These are phyloP conservation scores for Oreochromis tanganicae DNA, from an alignment of 2,113 vertebrate species.

Conservation along the genomic window DNA sequence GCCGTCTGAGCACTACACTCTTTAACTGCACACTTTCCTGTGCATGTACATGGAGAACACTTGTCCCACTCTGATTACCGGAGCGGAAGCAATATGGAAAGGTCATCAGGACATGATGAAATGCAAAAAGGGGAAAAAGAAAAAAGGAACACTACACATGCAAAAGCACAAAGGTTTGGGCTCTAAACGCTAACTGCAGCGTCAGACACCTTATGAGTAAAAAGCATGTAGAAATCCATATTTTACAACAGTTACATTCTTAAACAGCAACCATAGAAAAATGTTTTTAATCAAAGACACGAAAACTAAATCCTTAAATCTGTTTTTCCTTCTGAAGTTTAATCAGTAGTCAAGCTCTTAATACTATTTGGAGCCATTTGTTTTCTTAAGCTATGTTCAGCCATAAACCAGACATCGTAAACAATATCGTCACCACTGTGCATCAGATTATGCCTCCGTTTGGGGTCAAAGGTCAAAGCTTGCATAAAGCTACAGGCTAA, in stretches of 20 bases:
- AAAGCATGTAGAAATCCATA: not conserved
- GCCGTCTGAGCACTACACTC: not conserved
- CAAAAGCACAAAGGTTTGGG: not conserved
- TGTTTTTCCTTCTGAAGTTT: not conserved
- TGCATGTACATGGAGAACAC: not conserved
- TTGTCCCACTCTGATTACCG: not conserved
- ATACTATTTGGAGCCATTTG: not conserved
- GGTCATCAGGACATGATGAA: not conserved
- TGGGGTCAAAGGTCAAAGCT: not conserved
- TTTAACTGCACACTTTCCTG: not conserved
- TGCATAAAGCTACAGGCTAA: not conserved
- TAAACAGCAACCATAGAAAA: not conserved
- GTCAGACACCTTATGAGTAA: not conserved
- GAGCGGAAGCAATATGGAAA: constrained; percentile 9
- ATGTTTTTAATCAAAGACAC: not conserved
- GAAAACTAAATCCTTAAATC: not conserved
- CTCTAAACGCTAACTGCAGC: not conserved
- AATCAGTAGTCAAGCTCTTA: not conserved
- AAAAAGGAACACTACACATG: not conserved
- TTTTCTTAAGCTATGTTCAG: not conserved
- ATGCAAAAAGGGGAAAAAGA: not conserved
- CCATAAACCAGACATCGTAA: not conserved
- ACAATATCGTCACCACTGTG: not conserved
- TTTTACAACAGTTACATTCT: not conserved
- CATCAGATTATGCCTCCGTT: not conserved